These are phyloP conservation scores for Erpetoichthys calabaricus DNA, from an alignment of 2,797 vertebrate species.

Conservation along the genomic window DNA sequence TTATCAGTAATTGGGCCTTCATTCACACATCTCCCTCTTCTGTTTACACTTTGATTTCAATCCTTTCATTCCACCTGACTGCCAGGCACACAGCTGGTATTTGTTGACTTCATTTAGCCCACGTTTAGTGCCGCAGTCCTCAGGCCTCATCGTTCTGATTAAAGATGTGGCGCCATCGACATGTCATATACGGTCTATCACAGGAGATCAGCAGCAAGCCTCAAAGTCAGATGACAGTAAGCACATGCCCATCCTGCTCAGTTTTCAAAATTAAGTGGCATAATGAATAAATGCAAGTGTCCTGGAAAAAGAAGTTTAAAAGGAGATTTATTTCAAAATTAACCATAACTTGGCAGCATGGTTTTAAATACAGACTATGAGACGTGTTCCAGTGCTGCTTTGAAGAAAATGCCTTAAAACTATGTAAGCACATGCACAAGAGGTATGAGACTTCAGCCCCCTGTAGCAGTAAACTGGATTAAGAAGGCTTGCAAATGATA, in stretches of 20 bases:
- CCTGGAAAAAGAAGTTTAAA: not conserved
- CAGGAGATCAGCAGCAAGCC: conserved; percentile 76
- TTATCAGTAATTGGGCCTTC: conserved; percentile 39
- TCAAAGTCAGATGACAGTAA: conserved; percentile 82
- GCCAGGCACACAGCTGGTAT: conserved; percentile 65
- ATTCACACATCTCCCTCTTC: conserved; percentile 42
- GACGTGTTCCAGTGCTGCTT: no score
- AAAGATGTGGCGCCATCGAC: conserved; percentile 57
- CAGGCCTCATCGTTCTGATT: conserved; percentile 64
- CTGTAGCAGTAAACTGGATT: no score
- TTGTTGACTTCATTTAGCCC: conserved; percentile 42
- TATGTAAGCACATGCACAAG: no score
- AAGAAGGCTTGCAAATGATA: no score
- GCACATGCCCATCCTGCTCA: conserved; percentile 40
- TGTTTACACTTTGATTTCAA: conserved; percentile 51
- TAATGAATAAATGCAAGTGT: conserved; percentile 3
- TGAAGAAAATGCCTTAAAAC: no score
- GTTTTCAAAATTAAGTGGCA: conserved; percentile 12
- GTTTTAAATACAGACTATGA: no score
- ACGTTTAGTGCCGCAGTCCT: conserved; percentile 45
- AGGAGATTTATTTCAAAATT: no score
- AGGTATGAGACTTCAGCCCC: no score
- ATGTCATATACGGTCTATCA: conserved; percentile 88
- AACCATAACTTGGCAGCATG: no score
- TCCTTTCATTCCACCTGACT: conserved; percentile 79